Base-by-base conservation (phyloP, 1,140 invertebrate species). In the Acyrthosiphon pisum region DNA sequence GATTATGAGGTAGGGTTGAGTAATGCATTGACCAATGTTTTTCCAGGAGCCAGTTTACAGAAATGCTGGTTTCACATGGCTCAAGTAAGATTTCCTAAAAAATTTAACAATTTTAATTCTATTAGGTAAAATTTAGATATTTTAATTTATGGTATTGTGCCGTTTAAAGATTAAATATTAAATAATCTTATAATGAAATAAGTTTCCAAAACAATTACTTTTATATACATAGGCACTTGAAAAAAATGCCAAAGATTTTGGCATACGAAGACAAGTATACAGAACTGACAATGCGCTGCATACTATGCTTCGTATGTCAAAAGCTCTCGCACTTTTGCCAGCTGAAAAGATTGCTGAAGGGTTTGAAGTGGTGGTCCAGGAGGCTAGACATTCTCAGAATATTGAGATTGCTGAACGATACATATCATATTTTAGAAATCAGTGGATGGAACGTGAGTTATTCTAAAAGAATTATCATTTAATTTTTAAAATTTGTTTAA, bases 371-470 rank as follows among this genome's bases (percentile, higher is more conserved):
- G n/a, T n/a, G n/a, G n/a, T n/a, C n/a, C n/a, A n/a, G n/a, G n/a
- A n/a, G n/a, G n/a, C n/a, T n/a, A 84, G 41, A 7, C 41, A 1
- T 22, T 84, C 81, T 26, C 81, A 11, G 23, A 84, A 84, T 23
- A 26, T n/a, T n/a, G 81, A 84, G 8, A 14, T 84, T 84, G 81
- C n/a, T 41, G 35, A 35, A 84, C n/a, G 35, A 35, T 84, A 84
- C 35, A 18, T 84, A 37, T 22, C 18, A 35, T 84, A 84, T 14
- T 84, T 84, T 41, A 11, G 41, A 41, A 35, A 26, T n/a, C 81
- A 84, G 81, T 84, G 81, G 81, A 84, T 84, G 4, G n/a, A 84
- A 84, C 35, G 35, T 84, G 41, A 84, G 81, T 41, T n/a, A 50
- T 50, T 50, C 50, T 20, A 50, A 50, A 50, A 50, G 50, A 50